Evolutionary conservation across 2,888 invertebrate species (phyloP).

Genomic region (Papilio elwesi): DNA sequence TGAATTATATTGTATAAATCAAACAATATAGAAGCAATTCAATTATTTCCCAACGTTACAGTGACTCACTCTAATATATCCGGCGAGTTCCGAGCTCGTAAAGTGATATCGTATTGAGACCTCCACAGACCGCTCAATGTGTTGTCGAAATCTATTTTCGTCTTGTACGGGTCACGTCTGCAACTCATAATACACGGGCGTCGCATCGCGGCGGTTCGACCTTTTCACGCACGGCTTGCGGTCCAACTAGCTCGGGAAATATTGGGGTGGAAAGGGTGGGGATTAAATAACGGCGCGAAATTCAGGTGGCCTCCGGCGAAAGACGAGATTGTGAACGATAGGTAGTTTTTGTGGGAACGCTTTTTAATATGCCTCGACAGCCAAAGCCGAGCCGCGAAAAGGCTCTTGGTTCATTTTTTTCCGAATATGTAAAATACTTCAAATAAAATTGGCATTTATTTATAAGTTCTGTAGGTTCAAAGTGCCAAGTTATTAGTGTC

Average conservation of each 20-base stretch:
- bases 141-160: slow-evolving; percentile 48
- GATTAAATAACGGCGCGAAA: slow-evolving; percentile 46
- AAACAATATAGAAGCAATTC: slow-evolving; percentile 5
- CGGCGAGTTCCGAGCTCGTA: slow-evolving; percentile 33
- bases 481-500: not conserved
- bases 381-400: slow-evolving; percentile 6
- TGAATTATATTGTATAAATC: not conserved
- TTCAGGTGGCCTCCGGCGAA: slow-evolving; percentile 45
- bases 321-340: slow-evolving; percentile 45
- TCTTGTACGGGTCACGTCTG: slow-evolving; percentile 37
- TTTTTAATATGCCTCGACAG: slow-evolving; percentile 35
- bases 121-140: slow-evolving; percentile 44
- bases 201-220: slow-evolving; percentile 50
- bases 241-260: slow-evolving; percentile 55
- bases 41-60: slow-evolving; percentile 10
- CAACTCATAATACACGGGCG: slow-evolving; percentile 37
- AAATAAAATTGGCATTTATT: slow-evolving; percentile 3
- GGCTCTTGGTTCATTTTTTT: slow-evolving; percentile 3
- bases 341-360: slow-evolving; percentile 31
- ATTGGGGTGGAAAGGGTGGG: slow-evolving; percentile 34
- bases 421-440: slow-evolving; percentile 5
- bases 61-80: slow-evolving; percentile 24
- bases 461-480: not conserved
- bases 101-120: slow-evolving; percentile 35
- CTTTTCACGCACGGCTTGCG: slow-evolving; percentile 68